Percentiles rank a stretch among this genome's conserved stretches.
Conservation (phyloP, 2,888 invertebrate species). For the Heteromurus nitidus region DNA sequence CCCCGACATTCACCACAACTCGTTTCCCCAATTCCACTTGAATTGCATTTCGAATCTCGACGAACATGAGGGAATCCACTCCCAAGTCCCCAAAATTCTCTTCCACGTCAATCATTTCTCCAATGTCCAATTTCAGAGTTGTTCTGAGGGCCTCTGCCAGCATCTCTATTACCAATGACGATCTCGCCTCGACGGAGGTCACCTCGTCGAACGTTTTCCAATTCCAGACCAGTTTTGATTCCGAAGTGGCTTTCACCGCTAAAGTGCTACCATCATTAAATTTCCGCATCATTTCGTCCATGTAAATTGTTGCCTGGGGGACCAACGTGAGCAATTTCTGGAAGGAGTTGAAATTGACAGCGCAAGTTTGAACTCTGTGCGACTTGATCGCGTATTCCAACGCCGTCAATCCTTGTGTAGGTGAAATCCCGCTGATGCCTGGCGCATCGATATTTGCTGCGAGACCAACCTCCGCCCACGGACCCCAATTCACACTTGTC, state of each 20-base stretch:
- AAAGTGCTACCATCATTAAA: no score
- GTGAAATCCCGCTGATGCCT: conserved; percentile 4
- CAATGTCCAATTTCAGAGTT: not conserved
- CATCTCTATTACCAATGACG: not conserved
- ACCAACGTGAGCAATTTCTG: not conserved
- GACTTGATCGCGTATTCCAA: conserved; percentile 23
- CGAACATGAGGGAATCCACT: conserved; percentile 49
- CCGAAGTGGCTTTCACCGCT: not conserved
- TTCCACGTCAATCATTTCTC: not conserved
- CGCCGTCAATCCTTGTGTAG: conserved; percentile 12
- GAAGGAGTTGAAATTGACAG: not conserved
- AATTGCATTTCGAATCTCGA: conserved; percentile 29
- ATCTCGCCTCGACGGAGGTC: not conserved
- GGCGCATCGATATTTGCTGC: conserved; percentile 9
- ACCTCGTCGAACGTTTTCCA: not conserved
- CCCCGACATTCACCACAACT: no score
- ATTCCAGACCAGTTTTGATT: not conserved
- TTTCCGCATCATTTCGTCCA: conserved; percentile 7
- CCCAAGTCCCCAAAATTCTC: conserved; percentile 49
- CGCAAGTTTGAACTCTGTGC: not conserved
- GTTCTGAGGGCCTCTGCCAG: not conserved
- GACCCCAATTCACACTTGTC: conserved; percentile 46
- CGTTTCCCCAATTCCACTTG: no score
- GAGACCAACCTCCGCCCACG: conserved; percentile 33
- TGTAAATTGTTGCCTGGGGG: not conserved